Conservation (phyloP, 2,888 invertebrate genomes). For the Aphodius granarius region DNA sequence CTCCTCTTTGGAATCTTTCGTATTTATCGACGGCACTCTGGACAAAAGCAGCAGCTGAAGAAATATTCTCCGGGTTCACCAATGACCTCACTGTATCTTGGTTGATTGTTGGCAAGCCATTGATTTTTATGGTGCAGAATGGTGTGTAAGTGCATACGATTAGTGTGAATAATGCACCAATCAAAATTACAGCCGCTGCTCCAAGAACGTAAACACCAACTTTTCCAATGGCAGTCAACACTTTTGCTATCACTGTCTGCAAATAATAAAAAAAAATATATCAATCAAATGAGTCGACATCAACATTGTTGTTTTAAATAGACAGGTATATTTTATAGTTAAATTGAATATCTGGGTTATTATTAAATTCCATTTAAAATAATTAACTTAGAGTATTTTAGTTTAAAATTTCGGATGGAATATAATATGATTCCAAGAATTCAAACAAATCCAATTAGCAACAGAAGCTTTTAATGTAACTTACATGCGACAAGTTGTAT, state of each 20-base stretch:
- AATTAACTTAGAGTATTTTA: too few species aligned
- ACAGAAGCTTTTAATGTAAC: too few species aligned
- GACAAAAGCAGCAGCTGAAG: constrained; percentile 61
- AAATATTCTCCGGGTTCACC: constrained; percentile 62
- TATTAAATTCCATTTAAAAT: too few species aligned
- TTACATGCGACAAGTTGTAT: too few species aligned
- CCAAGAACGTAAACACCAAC: constrained; percentile 53
- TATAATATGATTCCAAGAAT: too few species aligned
- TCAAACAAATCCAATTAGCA: too few species aligned
- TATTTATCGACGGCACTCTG: constrained; percentile 66
- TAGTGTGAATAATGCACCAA: constrained; percentile 59
- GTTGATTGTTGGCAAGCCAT: constrained; percentile 47
- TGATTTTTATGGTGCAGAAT: constrained; percentile 62
- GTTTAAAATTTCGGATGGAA: too few species aligned
- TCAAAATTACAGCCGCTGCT: constrained; percentile 52
- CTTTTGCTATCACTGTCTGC: constrained; percentile 43
- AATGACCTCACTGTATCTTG: constrained; percentile 59
- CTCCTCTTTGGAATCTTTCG: constrained; percentile 46
- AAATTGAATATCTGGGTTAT: too few species aligned
- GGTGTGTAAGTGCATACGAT: constrained; percentile 66
- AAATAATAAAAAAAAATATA: neutral
- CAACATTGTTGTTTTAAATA: too few species aligned
- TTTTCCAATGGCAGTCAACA: constrained; percentile 49
- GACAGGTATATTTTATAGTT: too few species aligned
- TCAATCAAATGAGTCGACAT: neutral